phyloP scores from a whole-genome alignment of 2,113 vertebrate species.

The Brachyhypopomus gauderio region DNA sequence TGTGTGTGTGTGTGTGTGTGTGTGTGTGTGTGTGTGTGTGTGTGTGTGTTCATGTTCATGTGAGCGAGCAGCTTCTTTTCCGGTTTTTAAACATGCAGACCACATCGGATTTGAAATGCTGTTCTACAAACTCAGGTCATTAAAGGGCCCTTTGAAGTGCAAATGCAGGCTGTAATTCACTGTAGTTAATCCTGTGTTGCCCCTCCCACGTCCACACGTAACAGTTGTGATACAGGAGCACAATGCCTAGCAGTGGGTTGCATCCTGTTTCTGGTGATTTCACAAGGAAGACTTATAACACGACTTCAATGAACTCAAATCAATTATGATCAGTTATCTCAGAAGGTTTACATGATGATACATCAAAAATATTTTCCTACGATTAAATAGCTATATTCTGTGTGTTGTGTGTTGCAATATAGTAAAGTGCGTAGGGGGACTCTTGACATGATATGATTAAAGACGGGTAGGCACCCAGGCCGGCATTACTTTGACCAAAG shows the following conservation, averaged over 20 bases:
- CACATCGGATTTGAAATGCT: background rate
- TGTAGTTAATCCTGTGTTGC: background rate
- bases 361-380: too few relatives aligned
- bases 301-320: too few relatives aligned
- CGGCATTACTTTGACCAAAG: too few relatives aligned
- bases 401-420: too few relatives aligned
- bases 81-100: background rate
- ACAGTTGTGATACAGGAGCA: slow-evolving; percentile 18
- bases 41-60: background rate
- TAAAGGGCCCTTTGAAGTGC: background rate
- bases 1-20: background rate
- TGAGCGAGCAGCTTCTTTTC: background rate
- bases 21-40: too few relatives aligned
- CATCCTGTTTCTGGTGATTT: background rate
- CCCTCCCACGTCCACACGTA: background rate
- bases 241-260: background rate
- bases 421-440: too few relatives aligned
- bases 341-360: too few relatives aligned
- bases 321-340: too few relatives aligned
- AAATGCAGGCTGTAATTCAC: slow-evolving; percentile 6
- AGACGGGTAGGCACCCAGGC: too few relatives aligned
- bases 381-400: too few relatives aligned
- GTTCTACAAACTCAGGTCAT: background rate
- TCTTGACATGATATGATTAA: too few relatives aligned
- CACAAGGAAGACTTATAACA: too few relatives aligned